These are phyloP conservation scores for Phyllotis vaccarum DNA, from an alignment of 2,797 vertebrate genomes.

Conservation along the genomic window DNA sequence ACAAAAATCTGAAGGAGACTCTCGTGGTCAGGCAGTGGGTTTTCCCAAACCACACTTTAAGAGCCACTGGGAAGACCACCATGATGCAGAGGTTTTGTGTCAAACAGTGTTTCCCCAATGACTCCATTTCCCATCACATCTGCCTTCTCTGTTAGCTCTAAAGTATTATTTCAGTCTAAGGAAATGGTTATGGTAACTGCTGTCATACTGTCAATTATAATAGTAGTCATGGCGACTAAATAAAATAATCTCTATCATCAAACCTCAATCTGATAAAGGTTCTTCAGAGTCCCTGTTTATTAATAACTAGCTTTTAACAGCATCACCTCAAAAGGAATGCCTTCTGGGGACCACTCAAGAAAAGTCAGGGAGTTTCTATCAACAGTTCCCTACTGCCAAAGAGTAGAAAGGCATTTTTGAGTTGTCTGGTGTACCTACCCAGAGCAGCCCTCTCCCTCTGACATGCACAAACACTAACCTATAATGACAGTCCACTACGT, in stretches of 20 bases:
- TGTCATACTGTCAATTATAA: neutral
- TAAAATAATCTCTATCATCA: slow-evolving; percentile 27
- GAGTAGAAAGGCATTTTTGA: neutral
- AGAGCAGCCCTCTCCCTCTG: neutral
- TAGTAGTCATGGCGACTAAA: neutral
- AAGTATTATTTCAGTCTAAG: slow-evolving; percentile 60
- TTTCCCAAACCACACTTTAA: slow-evolving; percentile 70
- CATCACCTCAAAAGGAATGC: slow-evolving; percentile 41
- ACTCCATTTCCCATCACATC: slow-evolving; percentile 56
- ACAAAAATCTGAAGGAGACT: slow-evolving; percentile 71
- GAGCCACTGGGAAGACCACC: slow-evolving; percentile 72
- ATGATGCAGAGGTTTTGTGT: slow-evolving; percentile 43
- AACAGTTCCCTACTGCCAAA: neutral
- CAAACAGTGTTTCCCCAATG: neutral
- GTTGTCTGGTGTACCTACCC: neutral
- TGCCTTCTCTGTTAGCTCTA: slow-evolving; percentile 54
- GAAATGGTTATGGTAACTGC: slow-evolving; percentile 49
- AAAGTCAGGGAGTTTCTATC: slow-evolving; percentile 1
- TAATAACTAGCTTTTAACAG: neutral
- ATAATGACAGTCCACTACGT: neutral
- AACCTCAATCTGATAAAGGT: slow-evolving; percentile 31
- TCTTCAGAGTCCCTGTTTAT: neutral
- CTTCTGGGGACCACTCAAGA: slow-evolving; percentile 34
- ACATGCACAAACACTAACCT: neutral
- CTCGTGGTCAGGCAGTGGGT: slow-evolving; percentile 58